Evolutionary conservation across 2,113 vertebrate genomes (phyloP).

Genomic region (Pedetes capensis): DNA sequence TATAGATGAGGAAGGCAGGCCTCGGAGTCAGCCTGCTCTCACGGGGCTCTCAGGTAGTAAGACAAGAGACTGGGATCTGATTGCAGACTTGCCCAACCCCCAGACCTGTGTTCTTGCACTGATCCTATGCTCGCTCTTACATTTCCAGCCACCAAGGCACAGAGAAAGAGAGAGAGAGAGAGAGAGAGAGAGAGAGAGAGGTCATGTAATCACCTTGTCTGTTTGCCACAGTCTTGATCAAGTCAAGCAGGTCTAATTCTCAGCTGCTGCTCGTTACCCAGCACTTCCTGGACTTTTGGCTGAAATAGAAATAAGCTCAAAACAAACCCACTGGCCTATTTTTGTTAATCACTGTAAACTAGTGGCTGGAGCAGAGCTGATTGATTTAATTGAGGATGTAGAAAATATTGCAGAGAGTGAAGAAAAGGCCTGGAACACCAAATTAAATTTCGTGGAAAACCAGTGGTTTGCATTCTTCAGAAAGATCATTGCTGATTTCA

Average conservation of each 20-base stretch:
- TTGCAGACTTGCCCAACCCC: neutral
- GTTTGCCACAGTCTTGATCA: neutral
- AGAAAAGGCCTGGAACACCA: constrained; percentile 17
- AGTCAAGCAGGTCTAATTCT: constrained; percentile 11
- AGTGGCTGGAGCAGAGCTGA: constrained; percentile 12
- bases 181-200: neutral
- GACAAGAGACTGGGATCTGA: neutral
- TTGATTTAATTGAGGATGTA: constrained; percentile 39
- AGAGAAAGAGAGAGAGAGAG: neutral
- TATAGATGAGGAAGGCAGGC: neutral
- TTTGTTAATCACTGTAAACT: constrained; percentile 49
- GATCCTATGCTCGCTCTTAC: too few relatives aligned
- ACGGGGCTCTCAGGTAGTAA: neutral
- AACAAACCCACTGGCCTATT: constrained; percentile 42
- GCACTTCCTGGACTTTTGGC: constrained; percentile 18
- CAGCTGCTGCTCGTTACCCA: constrained; percentile 26
- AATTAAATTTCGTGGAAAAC: constrained; percentile 44
- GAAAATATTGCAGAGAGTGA: constrained; percentile 30
- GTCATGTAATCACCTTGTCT: neutral
- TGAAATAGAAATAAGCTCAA: constrained; percentile 36
- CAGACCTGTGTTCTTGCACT: neutral
- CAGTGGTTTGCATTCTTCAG: neutral
- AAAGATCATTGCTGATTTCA: neutral
- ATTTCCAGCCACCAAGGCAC: neutral
- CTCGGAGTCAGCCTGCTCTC: neutral